Evolutionary conservation across 2,888 invertebrate species (phyloP), one percentile per base, ranked within the genome.

Genomic region (Lepeophtheirus nordmannii): DNA sequence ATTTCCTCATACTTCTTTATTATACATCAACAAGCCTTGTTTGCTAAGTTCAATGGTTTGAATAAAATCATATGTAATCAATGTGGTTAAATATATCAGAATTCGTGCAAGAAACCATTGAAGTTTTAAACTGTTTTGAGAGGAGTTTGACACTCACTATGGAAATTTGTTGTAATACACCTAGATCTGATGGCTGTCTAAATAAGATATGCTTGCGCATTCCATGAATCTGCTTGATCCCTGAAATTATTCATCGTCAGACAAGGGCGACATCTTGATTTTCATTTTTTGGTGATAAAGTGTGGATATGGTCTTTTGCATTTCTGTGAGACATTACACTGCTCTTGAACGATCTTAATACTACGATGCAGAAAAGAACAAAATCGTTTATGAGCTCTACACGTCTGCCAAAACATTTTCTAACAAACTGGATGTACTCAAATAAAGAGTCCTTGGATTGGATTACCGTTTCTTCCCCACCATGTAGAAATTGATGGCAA

Each of bases 131-230:
- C 41, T 41, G 41, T 14, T 41, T 10, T 41, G 41, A 11, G 41
- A 41, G 41, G 41, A 41, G 41, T 41, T 41, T 41, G 41, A 41
- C 41, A 41, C 41, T 41, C 41, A 41, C 41, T 41, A 41, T 41
- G 41, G 41, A 41, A 14, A 41, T 41, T 41, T 41, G 41, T 10
- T 41, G 41, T 41, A 11, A 41, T 14, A 41, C 41, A 41, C 41
- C 41, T 10, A 41, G 41, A 41, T 41, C 41, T 11, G 41, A 41
- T 41, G 41, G 41, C 41, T 41, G 41, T 41, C 41, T 41, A 41
- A 41, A 41, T 10, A 14, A 41, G 11, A 41, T 41, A 41, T 41
- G 41, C 41, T 41, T 41, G 41, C 41, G 14, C 41, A 41, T 41
- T 41, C 14, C 41, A 41, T 41, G 41, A 14, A 41, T 14, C 41